Evolutionary conservation across 2,888 invertebrate species (phyloP).

Genomic region (Blomia tropicalis): DNA sequence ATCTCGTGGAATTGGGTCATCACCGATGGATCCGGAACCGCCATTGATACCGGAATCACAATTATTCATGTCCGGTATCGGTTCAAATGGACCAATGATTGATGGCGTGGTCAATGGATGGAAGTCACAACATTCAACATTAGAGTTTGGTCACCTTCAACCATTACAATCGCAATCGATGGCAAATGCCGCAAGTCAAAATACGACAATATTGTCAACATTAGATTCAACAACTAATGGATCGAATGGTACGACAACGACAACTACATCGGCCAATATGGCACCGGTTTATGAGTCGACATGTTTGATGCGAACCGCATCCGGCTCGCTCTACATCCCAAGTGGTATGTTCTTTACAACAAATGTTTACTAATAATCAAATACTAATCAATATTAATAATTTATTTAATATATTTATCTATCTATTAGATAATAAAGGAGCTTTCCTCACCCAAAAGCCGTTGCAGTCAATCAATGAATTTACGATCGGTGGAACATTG

Average conservation of each 20-base stretch:
- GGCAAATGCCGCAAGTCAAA: not conserved
- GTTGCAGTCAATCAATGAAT: slow-evolving; percentile 16
- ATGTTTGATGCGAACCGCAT: slow-evolving; percentile 74
- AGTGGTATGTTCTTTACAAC: slow-evolving; percentile 27
- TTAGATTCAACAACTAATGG: slow-evolving; percentile 10
- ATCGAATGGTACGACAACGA: slow-evolving; percentile 9
- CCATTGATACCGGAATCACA: slow-evolving; percentile 11
- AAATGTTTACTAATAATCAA: no score
- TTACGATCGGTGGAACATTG: slow-evolving; percentile 12
- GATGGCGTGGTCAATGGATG: not conserved
- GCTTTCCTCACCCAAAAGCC: slow-evolving; percentile 18
- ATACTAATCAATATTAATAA: no score
- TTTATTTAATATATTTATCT: not conserved
- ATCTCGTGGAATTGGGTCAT: slow-evolving; percentile 16
- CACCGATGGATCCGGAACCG: slow-evolving; percentile 10
- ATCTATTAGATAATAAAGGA: slow-evolving; percentile 17
- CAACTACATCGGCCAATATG: not conserved
- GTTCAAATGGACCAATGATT: not conserved
- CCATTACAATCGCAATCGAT: not conserved
- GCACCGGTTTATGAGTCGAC: slow-evolving; percentile 44
- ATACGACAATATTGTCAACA: slow-evolving; percentile 3
- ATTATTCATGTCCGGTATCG: not conserved
- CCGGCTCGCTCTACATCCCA: slow-evolving; percentile 83
- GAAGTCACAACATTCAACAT: slow-evolving; percentile 12
- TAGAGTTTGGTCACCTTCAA: slow-evolving; percentile 8